phyloP scores from a whole-genome alignment of 2,888 invertebrate species.

The Ophion costatus region DNA sequence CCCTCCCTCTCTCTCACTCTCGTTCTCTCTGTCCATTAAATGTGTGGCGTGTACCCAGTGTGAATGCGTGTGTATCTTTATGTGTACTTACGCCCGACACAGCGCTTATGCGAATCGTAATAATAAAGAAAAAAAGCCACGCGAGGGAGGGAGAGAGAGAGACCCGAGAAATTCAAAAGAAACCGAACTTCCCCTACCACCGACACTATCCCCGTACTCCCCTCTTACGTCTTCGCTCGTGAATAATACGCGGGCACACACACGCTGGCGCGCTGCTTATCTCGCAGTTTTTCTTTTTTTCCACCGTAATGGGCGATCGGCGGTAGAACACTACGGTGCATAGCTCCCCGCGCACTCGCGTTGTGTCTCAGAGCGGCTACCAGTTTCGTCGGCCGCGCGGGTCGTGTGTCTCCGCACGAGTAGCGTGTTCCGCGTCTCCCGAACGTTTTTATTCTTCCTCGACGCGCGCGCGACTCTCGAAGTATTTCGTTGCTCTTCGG shows the following conservation, averaged over 20 bases:
- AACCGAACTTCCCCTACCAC: constrained; percentile 28
- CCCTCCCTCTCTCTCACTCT: constrained; percentile 26
- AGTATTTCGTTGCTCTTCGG: constrained; percentile 1
- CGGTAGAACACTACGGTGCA: constrained; percentile 20
- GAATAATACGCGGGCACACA: constrained; percentile 9
- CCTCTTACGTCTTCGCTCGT: constrained; percentile 13
- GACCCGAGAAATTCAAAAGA: constrained; percentile 40
- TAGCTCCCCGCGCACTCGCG: constrained; percentile 24
- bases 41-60: constrained; percentile 11
- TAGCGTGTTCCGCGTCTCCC: background rate
- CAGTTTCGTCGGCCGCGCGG: background rate
- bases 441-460: background rate
- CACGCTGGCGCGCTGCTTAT: constrained; percentile 13
- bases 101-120: constrained; percentile 1
- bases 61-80: constrained; percentile 17
- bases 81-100: constrained; percentile 31
- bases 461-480: background rate
- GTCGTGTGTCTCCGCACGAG: background rate
- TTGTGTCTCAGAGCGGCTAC: constrained; percentile 4
- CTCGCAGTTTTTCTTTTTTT: constrained; percentile 29
- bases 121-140: constrained; percentile 28
- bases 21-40: background rate
- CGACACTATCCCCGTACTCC: background rate
- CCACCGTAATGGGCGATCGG: constrained; percentile 2
- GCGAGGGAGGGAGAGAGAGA: constrained; percentile 31